Evolutionary conservation across 2,797 vertebrate species (phyloP).

Genomic region (Sebastes umbrosus): DNA sequence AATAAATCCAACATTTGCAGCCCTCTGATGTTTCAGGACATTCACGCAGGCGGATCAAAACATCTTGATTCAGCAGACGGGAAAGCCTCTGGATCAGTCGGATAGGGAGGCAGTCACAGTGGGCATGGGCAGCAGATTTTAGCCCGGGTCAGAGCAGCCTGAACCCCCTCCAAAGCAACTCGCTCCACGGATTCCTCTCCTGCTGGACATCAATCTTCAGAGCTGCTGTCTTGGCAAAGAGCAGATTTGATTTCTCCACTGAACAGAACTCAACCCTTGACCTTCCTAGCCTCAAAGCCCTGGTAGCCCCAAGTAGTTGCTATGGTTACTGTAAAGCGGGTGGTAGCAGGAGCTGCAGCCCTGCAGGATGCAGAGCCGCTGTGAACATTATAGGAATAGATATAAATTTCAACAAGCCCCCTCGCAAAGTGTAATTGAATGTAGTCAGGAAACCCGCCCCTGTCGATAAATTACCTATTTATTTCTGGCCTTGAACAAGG

Average conservation of each 20-base stretch:
- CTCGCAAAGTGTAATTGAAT: conserved; percentile 58
- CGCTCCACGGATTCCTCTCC: conserved; percentile 50
- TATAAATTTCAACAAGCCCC: conserved; percentile 50
- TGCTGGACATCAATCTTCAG: conserved; percentile 74
- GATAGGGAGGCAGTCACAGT: conserved; percentile 44
- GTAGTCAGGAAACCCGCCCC: conserved; percentile 25
- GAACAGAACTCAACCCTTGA: conserved; percentile 77
- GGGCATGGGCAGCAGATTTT: conserved; percentile 52
- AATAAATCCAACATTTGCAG: conserved; percentile 63
- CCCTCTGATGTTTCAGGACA: conserved; percentile 59
- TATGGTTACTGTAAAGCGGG: conserved; percentile 73
- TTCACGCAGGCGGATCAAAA: conserved; percentile 47
- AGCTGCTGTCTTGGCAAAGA: conserved; percentile 74
- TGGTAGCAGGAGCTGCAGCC: conserved; percentile 34
- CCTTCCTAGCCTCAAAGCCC: conserved; percentile 67
- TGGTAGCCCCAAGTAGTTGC: conserved; percentile 69
- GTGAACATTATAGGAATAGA: conserved; percentile 53
- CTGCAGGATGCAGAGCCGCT: conserved; percentile 48
- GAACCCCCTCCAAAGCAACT: conserved; percentile 27
- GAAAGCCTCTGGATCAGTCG: conserved; percentile 42
- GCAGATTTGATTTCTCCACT: conserved; percentile 77
- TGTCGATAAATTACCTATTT: conserved; percentile 68
- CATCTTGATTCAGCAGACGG: conserved; percentile 63
- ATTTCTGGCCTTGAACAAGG: conserved; percentile 70
- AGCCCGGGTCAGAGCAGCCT: conserved; percentile 56